Base-by-base conservation (phyloP, 1,140 invertebrate species). In the Manduca sexta region DNA sequence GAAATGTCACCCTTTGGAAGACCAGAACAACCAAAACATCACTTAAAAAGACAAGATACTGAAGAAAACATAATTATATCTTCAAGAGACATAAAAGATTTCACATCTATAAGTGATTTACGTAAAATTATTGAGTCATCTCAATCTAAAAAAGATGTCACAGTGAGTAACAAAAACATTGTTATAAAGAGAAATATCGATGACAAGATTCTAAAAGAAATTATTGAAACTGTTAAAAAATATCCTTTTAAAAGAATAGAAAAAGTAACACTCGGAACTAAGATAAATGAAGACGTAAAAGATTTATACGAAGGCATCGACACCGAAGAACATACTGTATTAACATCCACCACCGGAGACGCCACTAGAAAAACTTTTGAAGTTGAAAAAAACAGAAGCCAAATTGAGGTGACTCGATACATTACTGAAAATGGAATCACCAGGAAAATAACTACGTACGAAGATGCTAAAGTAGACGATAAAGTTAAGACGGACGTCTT, bases 371-470 rank as follows among this genome's bases (percentile, higher is more conserved):
- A 86, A 46, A 67, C 84, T 31, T 87, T 82, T 64, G 78, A 86
- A 56, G 59, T 87, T 1, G 84, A 86, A 40, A 86, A 86, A 58
- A 80, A 75, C 10, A 79, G 71, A 48, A 87, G 83, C 59, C 85
- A 86, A 67, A 70, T 87, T 39, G 86, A 87, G 62, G 86, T 87
- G 4, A 82, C 81, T 8, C 71, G 77, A 33, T 87, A 87, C 44
- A 78, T 86, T 13, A 87, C 81, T 15, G 80, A 87, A 62, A 87
- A 87, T 60, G 86, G 86, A n/a, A 70, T 87, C 37, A 86, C 77
- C 5, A 84, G 77, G 17, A 87, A 85, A 62, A 68, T 77, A 56
- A 86, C 84, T 17, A 87, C 86, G 26, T 87, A 86, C 37, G 86
- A 86, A 64, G 86, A 87, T 56, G 77, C 81, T 5, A 86, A 86